These are phyloP conservation scores for Ophion ventricosus DNA, from an alignment of 2,888 invertebrate genomes.

Conservation along the genomic window DNA sequence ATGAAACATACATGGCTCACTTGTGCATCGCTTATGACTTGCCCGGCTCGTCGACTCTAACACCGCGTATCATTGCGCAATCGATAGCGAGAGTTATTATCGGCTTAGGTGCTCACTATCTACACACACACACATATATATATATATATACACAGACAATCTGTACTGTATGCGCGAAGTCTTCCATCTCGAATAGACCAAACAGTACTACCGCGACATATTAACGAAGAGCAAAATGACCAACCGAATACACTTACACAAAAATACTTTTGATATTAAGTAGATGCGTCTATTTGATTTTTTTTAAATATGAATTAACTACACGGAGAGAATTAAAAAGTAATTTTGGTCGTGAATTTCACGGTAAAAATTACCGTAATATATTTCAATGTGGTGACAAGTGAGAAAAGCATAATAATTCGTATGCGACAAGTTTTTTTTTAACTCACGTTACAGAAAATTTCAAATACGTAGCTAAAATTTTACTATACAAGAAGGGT, in stretches of 20 bases:
- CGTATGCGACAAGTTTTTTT: no score
- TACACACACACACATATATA: neutral
- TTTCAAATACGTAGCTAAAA: no score
- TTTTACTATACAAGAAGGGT: no score
- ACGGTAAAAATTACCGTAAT: no score
- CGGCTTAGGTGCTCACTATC: neutral
- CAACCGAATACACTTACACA: neutral
- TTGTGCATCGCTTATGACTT: neutral
- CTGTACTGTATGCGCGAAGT: neutral
- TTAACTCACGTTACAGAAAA: no score
- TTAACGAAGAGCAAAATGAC: neutral
- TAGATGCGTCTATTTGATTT: no score
- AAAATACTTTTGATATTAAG: no score
- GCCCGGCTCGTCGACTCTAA: neutral
- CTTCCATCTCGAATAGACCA: neutral
- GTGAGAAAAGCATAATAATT: no score
- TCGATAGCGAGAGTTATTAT: conserved; percentile 42
- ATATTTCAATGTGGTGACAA: no score
- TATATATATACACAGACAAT: neutral
- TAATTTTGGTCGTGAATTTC: no score
- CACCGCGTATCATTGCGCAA: conserved; percentile 41
- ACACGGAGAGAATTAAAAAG: no score
- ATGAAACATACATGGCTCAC: conserved; percentile 2
- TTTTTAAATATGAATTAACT: no score
- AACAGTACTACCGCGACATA: neutral